Percentiles rank a stretch among this genome's conserved stretches.
These are phyloP conservation scores for Arrhopalites spinosus DNA, from an alignment of 2,888 invertebrate species.

Conservation along the genomic window DNA sequence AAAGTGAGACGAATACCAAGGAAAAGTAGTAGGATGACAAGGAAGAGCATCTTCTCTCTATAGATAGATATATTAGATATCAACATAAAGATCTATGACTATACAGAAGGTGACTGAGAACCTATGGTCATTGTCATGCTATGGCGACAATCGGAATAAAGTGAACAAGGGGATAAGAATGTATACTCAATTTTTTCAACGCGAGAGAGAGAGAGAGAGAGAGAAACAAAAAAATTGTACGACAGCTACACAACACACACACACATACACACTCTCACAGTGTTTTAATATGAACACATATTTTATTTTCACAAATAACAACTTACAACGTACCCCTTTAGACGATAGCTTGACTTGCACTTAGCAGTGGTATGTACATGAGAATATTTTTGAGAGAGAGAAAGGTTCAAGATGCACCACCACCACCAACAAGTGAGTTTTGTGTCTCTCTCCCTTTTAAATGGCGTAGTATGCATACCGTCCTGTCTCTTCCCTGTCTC, in stretches of 20 bases:
- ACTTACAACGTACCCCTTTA: background rate
- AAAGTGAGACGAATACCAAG: background rate
- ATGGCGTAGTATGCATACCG: conserved; percentile 5
- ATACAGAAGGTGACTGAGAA: background rate
- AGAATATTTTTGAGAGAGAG: background rate
- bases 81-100: background rate
- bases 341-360: background rate
- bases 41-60: background rate
- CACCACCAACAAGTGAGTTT: background rate
- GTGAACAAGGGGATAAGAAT: background rate
- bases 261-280: background rate
- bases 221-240: too few relatives aligned
- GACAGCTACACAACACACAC: background rate
- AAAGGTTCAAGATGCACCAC: background rate
- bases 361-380: background rate
- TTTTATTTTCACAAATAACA: background rate
- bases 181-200: background rate
- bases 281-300: conserved; percentile 16
- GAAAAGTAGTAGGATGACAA: conserved; percentile 3
- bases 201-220: background rate
- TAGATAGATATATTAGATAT: background rate
- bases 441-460: background rate
- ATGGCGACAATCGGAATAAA: conserved; percentile 1
- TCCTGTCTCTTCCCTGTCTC: background rate
- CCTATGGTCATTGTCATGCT: conserved; percentile 6